phyloP scores from a whole-genome alignment of 2,113 vertebrate species.

The Pseudolaguvia tuberculata region DNA sequence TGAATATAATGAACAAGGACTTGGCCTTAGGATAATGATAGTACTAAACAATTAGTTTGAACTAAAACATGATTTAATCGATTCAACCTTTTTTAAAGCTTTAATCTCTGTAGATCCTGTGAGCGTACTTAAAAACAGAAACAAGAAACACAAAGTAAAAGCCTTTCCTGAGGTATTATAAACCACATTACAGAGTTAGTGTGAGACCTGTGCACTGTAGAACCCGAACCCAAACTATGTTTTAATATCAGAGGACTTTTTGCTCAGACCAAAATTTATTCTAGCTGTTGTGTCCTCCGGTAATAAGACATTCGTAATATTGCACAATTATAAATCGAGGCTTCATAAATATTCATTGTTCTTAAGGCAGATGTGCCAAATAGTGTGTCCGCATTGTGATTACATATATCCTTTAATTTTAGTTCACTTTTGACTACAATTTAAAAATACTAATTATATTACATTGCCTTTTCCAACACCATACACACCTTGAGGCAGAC shows the following conservation, averaged over 20 bases:
- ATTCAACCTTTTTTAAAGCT: conserved; percentile 41
- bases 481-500: conserved; percentile 50
- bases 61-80: not conserved
- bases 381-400: not conserved
- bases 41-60: not conserved
- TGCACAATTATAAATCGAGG: conserved; percentile 24
- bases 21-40: not conserved
- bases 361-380: conserved; percentile 22
- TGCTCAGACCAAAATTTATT: conserved; percentile 64
- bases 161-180: conserved; percentile 44
- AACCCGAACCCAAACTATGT: conserved; percentile 29
- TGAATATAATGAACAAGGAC: conserved; percentile 36
- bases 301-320: conserved; percentile 35
- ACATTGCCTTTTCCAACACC: conserved; percentile 51
- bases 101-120: conserved; percentile 49
- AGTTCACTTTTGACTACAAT: conserved; percentile 31
- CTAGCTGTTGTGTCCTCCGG: conserved; percentile 45
- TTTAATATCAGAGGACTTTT: conserved; percentile 48
- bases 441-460: conserved; percentile 51
- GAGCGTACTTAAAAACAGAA: conserved; percentile 40
- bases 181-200: not conserved
- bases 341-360: conserved; percentile 45
- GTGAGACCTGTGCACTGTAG: not conserved
- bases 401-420: conserved; percentile 24
- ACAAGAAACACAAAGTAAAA: conserved; percentile 43